Evolutionary conservation across 1,140 invertebrate species (phyloP).

Genomic region (Drosophila pruinosa): DNA sequence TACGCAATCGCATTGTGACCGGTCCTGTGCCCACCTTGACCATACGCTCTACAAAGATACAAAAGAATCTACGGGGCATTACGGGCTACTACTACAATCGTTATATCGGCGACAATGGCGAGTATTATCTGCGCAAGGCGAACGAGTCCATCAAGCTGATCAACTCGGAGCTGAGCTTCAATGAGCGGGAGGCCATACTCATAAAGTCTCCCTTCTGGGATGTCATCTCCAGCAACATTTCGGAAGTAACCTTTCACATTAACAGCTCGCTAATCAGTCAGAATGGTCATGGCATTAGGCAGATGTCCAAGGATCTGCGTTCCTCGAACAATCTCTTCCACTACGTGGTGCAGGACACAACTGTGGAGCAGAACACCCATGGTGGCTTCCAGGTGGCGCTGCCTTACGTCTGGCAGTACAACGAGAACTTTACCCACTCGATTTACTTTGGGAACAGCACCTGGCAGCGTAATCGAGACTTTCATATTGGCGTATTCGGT

Average conservation of each 20-base stretch:
- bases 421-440: constrained; percentile 96
- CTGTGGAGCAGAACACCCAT: constrained; percentile 91
- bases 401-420: constrained; percentile 97
- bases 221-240: constrained; percentile 90
- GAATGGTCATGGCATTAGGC: constrained; percentile 92
- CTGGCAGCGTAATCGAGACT: constrained; percentile 93
- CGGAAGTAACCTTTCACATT: constrained; percentile 92
- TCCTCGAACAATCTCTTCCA: constrained; percentile 97
- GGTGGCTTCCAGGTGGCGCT: constrained; percentile 93
- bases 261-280: constrained; percentile 92
- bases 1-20: constrained; percentile 88
- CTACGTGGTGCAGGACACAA: constrained; percentile 94
- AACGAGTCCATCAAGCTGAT: constrained; percentile 93
- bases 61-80: constrained; percentile 91
- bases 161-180: constrained; percentile 91
- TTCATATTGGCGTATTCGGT: constrained; percentile 93
- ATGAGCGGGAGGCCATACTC: constrained; percentile 90
- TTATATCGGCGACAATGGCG: constrained; percentile 91
- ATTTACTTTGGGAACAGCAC: constrained; percentile 93
- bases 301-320: constrained; percentile 94
- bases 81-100: constrained; percentile 95
- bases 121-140: constrained; percentile 92
- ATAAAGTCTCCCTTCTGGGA: constrained; percentile 93
- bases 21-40: constrained; percentile 90
- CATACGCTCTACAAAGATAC: constrained; percentile 89